Base-by-base conservation (phyloP, 1,140 invertebrate species). In the Drosophila teissieri region DNA sequence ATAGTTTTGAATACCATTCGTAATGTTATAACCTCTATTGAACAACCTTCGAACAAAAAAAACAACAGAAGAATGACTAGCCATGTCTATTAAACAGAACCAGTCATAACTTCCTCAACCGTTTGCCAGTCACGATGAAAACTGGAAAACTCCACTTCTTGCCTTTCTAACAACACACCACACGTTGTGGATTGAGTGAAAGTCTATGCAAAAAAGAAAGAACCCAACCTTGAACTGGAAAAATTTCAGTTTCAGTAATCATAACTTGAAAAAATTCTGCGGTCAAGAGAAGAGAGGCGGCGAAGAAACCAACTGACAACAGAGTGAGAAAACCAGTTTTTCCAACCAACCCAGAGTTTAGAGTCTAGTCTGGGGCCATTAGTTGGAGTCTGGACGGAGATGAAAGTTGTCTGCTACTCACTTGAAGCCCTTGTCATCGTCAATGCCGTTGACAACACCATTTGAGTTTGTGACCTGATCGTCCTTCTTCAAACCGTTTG, bases 391-490 rank as follows among this genome's bases (percentile, higher is more conserved):
- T 64, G 60, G 62, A 39, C 17, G 34, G 15, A 31, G 24, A 68
- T 69, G 51, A 69, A 70, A 70, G 63, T 69, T 69, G 63, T 69
- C 34, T 45, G 12, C 45, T 72, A 96, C 96, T 96, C 92, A 98
- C 97, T 98, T 97, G 93, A 97, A 98, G 67, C 95, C 96, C 94
- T 97, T 97, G 82, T 97, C 96, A 84, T 98, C 98, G 80, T 98
- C 97, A 64, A 95, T 93, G 78, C 94, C 94, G 91, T 94, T 94
- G 39, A 95, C 94, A 63, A 95, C 94, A 68, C 97, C 98, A 93
- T 98, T 98, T 91, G 96, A 95, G 88, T 96, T 94, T 74, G 96
- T 94, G 40, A 95, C 95, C 90, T 94, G 95, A 65, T 94, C 93
- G 76, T 95, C 95, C 78, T 95, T 94, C 80, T 92, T 92, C 68